These are phyloP conservation scores for Dolichoris vasculosae DNA, from an alignment of 1,140 invertebrate species.

Conservation along the genomic window DNA sequence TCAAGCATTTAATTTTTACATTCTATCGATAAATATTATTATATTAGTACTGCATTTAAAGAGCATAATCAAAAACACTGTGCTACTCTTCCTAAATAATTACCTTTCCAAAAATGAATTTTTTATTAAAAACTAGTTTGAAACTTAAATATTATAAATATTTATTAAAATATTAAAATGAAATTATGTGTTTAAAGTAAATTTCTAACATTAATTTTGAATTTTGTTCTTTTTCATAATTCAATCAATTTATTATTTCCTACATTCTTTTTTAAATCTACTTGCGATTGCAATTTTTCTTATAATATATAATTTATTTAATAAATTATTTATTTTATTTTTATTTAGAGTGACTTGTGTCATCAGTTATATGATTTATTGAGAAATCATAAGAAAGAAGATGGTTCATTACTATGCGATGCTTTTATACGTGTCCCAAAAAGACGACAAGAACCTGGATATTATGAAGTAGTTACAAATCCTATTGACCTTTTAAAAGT, in stretches of 20 bases:
- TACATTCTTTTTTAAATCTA: neutral
- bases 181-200: neutral
- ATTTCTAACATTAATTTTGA: neutral
- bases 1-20: neutral
- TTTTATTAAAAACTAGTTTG: neutral
- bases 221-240: neutral
- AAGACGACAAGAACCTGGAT: conserved; percentile 89
- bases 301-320: neutral
- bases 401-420: conserved; percentile 93
- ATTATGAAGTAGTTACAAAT: conserved; percentile 93
- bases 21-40: neutral
- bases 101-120: neutral
- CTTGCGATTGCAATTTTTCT: neutral
- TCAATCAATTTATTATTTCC: conserved; percentile 4
- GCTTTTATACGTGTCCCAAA: conserved; percentile 95
- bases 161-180: neutral
- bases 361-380: conserved; percentile 95
- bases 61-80: neutral
- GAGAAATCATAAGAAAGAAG: conserved; percentile 92
- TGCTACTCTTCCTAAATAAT: neutral
- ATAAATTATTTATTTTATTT: neutral
- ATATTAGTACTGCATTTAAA: neutral
- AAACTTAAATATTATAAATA: neutral
- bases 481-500: conserved; percentile 96
- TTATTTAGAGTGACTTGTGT: conserved; percentile 84